Conservation (phyloP, 2,888 invertebrate genomes). For the Ormyrus rosae region DNA sequence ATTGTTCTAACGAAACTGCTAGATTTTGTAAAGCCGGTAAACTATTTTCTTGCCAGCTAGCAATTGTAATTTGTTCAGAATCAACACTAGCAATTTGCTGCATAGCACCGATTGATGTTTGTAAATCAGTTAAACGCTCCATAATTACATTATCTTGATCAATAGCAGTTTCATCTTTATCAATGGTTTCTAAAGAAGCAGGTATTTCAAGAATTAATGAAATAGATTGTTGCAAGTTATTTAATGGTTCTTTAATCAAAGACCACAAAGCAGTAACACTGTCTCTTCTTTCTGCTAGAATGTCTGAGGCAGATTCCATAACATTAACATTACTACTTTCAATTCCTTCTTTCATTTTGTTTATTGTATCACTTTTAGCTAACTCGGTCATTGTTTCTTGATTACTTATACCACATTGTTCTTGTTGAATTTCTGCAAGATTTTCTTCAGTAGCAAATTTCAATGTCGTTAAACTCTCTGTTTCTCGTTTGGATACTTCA, state of each 20-base stretch:
- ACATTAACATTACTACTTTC: slow-evolving; percentile 65
- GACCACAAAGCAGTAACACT: slow-evolving; percentile 59
- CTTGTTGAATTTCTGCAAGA: slow-evolving; percentile 28
- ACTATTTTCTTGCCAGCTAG: slow-evolving; percentile 59
- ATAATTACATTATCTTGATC: slow-evolving; percentile 53
- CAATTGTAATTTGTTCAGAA: slow-evolving; percentile 56
- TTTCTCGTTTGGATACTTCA: slow-evolving; percentile 65
- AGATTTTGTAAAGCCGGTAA: slow-evolving; percentile 61
- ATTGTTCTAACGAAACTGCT: slow-evolving; percentile 58
- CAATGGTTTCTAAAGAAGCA: background rate
- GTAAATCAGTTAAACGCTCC: slow-evolving; percentile 58
- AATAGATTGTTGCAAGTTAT: slow-evolving; percentile 74
- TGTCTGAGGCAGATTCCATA: slow-evolving; percentile 56
- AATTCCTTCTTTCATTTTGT: slow-evolving; percentile 62
- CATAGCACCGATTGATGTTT: slow-evolving; percentile 59
- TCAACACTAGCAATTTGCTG: slow-evolving; percentile 58
- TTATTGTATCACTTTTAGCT: background rate
- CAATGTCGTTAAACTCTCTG: slow-evolving; percentile 63
- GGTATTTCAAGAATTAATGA: slow-evolving; percentile 64
- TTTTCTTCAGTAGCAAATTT: slow-evolving; percentile 60
- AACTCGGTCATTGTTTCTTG: slow-evolving; percentile 3
- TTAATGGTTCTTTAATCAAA: slow-evolving; percentile 66
- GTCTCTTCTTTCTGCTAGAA: slow-evolving; percentile 47
- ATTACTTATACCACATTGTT: slow-evolving; percentile 21
- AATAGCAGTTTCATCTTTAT: slow-evolving; percentile 13